phyloP scores from a whole-genome alignment of 1,140 invertebrate genomes.

The Saccostrea echinata region DNA sequence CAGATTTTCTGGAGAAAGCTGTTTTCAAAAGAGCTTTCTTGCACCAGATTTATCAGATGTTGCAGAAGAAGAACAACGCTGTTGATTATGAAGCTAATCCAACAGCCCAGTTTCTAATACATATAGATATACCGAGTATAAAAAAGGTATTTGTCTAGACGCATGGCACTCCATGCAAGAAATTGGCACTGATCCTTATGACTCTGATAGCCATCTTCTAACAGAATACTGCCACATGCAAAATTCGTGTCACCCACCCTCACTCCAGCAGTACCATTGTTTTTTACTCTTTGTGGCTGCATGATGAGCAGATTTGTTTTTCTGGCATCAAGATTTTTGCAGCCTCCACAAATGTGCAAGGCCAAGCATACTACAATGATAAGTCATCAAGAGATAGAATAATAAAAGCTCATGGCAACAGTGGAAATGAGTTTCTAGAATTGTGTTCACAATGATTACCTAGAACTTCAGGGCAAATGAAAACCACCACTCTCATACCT shows the following conservation, averaged over 20 bases:
- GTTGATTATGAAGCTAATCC: constrained; percentile 24
- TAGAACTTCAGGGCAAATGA: background rate
- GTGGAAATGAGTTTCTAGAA: background rate
- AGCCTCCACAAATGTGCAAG: constrained; percentile 7
- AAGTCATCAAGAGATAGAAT: background rate
- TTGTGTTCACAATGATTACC: background rate
- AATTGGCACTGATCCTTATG: constrained; percentile 33
- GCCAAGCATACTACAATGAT: constrained; percentile 8
- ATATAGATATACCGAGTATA: background rate
- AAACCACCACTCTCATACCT: no score
- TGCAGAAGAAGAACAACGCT: background rate
- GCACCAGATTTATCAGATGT: background rate
- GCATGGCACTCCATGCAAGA: constrained; percentile 23
- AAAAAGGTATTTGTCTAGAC: constrained; percentile 29
- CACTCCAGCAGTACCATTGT: background rate
- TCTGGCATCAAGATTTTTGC: background rate
- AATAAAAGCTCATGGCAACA: background rate
- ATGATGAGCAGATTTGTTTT: background rate
- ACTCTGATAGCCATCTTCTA: background rate
- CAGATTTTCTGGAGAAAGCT: constrained; percentile 3
- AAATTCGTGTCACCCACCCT: constrained; percentile 18
- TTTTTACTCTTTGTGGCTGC: background rate
- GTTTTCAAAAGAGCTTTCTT: background rate
- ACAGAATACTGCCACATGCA: background rate
- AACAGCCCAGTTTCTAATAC: background rate